phyloP scores from a whole-genome alignment of 2,888 invertebrate species.

The Xiphydria camelus region DNA sequence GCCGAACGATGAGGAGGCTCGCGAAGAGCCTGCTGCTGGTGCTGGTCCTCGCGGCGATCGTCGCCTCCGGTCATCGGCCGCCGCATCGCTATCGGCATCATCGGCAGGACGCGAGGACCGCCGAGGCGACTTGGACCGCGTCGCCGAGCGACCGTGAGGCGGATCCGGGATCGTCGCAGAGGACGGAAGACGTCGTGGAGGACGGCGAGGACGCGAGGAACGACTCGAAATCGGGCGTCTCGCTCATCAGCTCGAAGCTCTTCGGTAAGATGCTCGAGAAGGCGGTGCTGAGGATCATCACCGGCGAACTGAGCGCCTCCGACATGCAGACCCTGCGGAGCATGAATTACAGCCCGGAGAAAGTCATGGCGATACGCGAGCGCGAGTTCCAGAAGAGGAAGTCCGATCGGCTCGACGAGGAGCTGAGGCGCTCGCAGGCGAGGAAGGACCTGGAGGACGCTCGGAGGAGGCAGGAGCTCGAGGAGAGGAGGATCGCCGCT shows the following conservation, averaged over 20 bases:
- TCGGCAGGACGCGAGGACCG: not conserved
- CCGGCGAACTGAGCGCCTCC: constrained; percentile 45
- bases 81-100: too few species aligned
- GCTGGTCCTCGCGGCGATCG: too few species aligned
- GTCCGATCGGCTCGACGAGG: constrained; percentile 13
- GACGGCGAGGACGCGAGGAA: constrained; percentile 17
- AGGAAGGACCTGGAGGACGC: not conserved
- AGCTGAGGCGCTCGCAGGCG: not conserved
- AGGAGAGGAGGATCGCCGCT: not conserved
- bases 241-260: constrained; percentile 42
- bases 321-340: constrained; percentile 47
- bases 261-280: constrained; percentile 52
- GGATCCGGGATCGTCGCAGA: constrained; percentile 13
- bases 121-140: not conserved
- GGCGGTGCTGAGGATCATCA: constrained; percentile 51
- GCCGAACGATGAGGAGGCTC: too few species aligned
- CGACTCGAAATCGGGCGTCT: not conserved
- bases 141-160: not conserved
- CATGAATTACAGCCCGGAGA: constrained; percentile 48
- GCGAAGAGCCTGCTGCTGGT: too few species aligned
- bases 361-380: constrained; percentile 46
- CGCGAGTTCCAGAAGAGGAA: constrained; percentile 35
- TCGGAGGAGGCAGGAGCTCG: not conserved
- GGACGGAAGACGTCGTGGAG: constrained; percentile 17
- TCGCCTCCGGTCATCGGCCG: too few species aligned